Conservation (phyloP, 2,113 vertebrate species). For the Phoxinus phoxinus region DNA sequence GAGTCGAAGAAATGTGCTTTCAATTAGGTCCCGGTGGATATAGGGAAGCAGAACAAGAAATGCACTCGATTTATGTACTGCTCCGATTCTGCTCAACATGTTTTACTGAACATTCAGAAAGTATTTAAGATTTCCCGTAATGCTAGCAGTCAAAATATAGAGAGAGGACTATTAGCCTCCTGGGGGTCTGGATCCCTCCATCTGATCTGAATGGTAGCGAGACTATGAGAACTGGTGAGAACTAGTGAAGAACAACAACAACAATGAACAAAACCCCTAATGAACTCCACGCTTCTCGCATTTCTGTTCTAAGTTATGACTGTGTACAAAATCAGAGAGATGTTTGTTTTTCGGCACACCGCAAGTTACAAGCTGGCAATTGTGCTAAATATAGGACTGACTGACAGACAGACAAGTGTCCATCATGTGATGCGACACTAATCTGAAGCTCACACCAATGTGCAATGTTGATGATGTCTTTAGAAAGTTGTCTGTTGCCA, state of each 20-base stretch:
- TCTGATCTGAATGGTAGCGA: slow-evolving; percentile 55
- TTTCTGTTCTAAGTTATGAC: background rate
- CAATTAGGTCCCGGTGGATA: slow-evolving; percentile 87
- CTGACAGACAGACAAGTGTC: background rate
- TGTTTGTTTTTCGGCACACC: background rate
- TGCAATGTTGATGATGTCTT: slow-evolving; percentile 1
- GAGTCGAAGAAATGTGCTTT: slow-evolving; percentile 86
- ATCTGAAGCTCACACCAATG: slow-evolving; percentile 20
- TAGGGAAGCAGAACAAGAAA: slow-evolving; percentile 63
- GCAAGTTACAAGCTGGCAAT: background rate
- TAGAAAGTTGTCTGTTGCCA: background rate
- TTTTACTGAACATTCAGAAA: slow-evolving; percentile 84
- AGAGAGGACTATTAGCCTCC: slow-evolving; percentile 76
- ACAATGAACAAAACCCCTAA: slow-evolving; percentile 58
- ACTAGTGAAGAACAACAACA: slow-evolving; percentile 29
- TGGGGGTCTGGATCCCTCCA: slow-evolving; percentile 50
- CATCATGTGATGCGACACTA: slow-evolving; percentile 60
- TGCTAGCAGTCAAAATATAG: slow-evolving; percentile 79
- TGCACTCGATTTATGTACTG: slow-evolving; percentile 88
- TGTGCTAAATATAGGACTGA: background rate
- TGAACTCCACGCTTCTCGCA: slow-evolving; percentile 22
- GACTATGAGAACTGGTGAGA: background rate
- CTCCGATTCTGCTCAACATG: slow-evolving; percentile 87
- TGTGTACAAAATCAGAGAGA: background rate
- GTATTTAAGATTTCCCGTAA: slow-evolving; percentile 86